Evolutionary conservation across 2,888 invertebrate species (phyloP), one percentile per base, ranked within the genome.

Genomic region (Aspidiotus destructor): DNA sequence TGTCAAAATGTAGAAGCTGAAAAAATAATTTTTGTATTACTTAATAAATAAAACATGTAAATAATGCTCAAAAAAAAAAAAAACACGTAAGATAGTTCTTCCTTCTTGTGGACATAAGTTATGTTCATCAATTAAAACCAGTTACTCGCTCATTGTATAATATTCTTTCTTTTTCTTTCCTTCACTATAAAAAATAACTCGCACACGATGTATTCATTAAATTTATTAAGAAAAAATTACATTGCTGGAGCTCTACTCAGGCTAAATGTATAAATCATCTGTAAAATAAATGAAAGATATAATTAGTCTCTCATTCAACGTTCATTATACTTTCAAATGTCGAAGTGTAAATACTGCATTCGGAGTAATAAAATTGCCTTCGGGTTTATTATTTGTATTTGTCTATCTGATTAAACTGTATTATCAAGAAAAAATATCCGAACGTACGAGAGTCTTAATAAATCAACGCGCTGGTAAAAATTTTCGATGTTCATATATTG

Each of bases 281-380:
- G 54, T 53, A 40, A 54, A 63, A 67, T 67, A 67, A 67, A 60
- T 67, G 67, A 67, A 67, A 67, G 48, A 67, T 67, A 60, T 67
- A 67, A 67, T 67, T 67, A 67, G 67, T 67, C 58, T 58, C 67
- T 67, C 67, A 67, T 67, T 67, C 67, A 67, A 60, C 60, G 60
- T 67, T 67, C 67, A 67, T 67, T 67, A 67, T 67, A 67, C 67
- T 67, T 67, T 67, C 67, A 67, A 67, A 67, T 58, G 52, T 67
- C 67, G 60, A 60, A 67, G 67, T 67, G 67, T 67, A 67, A 67
- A 67, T 67, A 67, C 28, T 28, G 28, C 28, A 28, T 28, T 67
- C 58, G 58, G 67, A 67, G 60, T 58, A 60, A 67, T 58, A 28
- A 28, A 28, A 67, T 44, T 67, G 58, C 67, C 60, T 10, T 52